Percentiles rank a stretch among this genome's conserved stretches.
Conservation (phyloP, 2,113 vertebrate genomes). For the Sula dactylatra region DNA sequence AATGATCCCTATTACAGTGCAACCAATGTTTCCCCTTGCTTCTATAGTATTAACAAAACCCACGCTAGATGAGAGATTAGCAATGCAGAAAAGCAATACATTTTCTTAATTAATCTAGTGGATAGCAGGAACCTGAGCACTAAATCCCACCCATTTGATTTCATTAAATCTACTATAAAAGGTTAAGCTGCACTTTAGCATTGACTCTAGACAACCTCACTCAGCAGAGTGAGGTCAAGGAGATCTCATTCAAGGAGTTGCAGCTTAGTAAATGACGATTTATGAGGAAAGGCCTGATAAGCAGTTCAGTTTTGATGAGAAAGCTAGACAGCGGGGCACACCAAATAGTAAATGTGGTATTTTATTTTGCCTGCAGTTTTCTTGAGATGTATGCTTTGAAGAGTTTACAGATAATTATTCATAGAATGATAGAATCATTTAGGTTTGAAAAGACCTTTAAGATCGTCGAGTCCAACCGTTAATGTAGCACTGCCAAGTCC, state of each 20-base stretch:
- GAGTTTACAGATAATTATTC: neutral
- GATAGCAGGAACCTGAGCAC: constrained; percentile 21
- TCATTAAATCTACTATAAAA: constrained; percentile 45
- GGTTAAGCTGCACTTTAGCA: constrained; percentile 52
- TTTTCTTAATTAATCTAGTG: constrained; percentile 64
- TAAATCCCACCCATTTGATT: constrained; percentile 60
- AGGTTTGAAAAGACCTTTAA: neutral
- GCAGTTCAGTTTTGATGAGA: neutral
- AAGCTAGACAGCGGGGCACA: neutral
- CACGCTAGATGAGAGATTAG: neutral
- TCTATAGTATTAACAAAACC: neutral
- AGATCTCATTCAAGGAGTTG: neutral
- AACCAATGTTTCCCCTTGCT: neutral
- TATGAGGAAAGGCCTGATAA: neutral
- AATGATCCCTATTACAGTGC: neutral
- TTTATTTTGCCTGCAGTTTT: neutral
- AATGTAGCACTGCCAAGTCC: neutral
- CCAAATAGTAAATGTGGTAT: neutral
- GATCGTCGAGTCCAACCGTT: neutral
- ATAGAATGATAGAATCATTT: neutral
- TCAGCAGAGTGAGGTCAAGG: neutral
- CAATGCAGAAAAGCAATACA: constrained; percentile 38
- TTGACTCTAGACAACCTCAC: neutral
- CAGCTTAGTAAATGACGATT: neutral
- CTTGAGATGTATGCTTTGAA: neutral